These are phyloP conservation scores for Sipha flava DNA, from an alignment of 1,140 invertebrate genomes.

Conservation along the genomic window DNA sequence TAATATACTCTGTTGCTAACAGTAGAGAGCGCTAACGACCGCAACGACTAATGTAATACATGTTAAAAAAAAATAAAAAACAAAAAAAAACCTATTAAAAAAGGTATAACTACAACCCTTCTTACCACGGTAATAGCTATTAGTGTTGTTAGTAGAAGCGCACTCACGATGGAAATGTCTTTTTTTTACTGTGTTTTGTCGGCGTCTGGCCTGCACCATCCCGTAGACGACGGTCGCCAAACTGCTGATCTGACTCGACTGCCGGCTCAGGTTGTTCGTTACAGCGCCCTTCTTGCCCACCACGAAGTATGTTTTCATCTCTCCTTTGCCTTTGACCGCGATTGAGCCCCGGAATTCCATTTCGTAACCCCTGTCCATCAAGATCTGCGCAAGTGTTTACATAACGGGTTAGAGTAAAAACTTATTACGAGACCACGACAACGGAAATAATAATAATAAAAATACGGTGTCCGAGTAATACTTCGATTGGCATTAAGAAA, in stretches of 20 bases:
- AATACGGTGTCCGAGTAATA: too few relatives aligned
- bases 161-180: constrained; percentile 36
- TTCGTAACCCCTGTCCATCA: constrained; percentile 61
- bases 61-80: too few relatives aligned
- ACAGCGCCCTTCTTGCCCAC: constrained; percentile 51
- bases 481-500: too few relatives aligned
- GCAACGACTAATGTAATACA: too few relatives aligned
- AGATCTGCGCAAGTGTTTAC: constrained; percentile 47
- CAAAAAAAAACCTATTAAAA: background rate
- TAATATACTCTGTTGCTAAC: too few relatives aligned
- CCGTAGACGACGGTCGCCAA: constrained; percentile 80
- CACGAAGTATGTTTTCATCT: constrained; percentile 91
- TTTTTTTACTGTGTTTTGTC: constrained; percentile 42
- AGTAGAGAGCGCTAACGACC: too few relatives aligned
- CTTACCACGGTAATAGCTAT: background rate
- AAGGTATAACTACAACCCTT: too few relatives aligned
- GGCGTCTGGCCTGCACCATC: constrained; percentile 62
- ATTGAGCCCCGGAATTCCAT: constrained; percentile 70
- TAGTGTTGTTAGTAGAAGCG: constrained; percentile 31
- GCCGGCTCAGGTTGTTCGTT: constrained; percentile 50
- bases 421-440: too few relatives aligned
- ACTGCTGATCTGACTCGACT: constrained; percentile 64
- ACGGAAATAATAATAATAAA: too few relatives aligned
- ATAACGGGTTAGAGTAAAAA: too few relatives aligned
- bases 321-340: constrained; percentile 87